Percentiles rank a stretch among this genome's conserved stretches.
Conservation (phyloP, 2,113 vertebrate genomes). For the Chloroceryle aenea region DNA sequence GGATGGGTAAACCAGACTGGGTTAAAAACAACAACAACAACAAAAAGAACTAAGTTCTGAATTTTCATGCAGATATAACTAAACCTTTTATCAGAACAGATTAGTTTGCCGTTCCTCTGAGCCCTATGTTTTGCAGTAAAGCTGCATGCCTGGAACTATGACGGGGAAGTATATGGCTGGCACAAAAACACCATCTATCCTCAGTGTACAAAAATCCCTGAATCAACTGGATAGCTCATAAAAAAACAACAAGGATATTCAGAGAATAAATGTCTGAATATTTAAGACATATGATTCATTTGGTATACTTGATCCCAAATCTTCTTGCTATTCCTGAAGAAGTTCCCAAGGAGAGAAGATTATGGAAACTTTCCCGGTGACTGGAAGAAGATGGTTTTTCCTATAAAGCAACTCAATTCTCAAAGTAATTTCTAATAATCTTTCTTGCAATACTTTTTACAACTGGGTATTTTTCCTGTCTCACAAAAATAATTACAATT, state of each 20-base stretch:
- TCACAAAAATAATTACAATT: not conserved
- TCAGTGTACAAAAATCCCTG: not conserved
- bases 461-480: not conserved
- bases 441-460: not conserved
- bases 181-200: not conserved
- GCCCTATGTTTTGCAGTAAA: not conserved
- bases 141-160: fast-evolving
- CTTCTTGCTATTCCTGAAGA: not conserved
- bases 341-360: not conserved
- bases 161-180: fast-evolving
- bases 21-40: not conserved
- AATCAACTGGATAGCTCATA: not conserved
- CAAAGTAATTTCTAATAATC: not conserved
- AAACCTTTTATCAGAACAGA: not conserved
- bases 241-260: not conserved
- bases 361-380: not conserved
- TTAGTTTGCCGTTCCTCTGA: not conserved
- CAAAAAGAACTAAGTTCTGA: not conserved
- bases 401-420: not conserved
- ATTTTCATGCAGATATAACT: not conserved
- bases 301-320: not conserved
- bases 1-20: not conserved
- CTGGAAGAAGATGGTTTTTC: not conserved
- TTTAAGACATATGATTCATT: not conserved
- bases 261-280: not conserved